Conservation (phyloP, 2,888 invertebrate species). For the Drosophila quinaria region DNA sequence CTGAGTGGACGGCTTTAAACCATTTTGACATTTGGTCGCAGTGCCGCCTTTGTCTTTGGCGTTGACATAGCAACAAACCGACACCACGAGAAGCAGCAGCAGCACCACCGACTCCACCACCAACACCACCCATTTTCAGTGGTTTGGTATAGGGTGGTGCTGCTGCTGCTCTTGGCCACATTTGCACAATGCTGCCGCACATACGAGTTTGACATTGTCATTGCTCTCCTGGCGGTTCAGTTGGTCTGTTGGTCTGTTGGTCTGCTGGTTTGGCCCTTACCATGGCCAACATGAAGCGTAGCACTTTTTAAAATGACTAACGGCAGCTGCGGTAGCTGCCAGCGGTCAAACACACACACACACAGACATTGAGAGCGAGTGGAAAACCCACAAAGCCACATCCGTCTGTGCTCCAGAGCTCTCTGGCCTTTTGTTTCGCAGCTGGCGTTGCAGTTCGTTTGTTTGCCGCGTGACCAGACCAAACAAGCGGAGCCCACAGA, state of each 20-base stretch:
- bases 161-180: conserved; percentile 28
- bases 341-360: conserved; percentile 57
- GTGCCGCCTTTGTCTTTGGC: conserved; percentile 78
- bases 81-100: conserved; percentile 14
- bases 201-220: conserved; percentile 67
- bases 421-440: conserved; percentile 67
- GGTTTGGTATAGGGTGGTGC: conserved; percentile 22
- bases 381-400: conserved; percentile 77
- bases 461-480: conserved; percentile 72
- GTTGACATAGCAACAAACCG: conserved; percentile 61
- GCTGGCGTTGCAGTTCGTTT: conserved; percentile 62
- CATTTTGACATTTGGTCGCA: conserved; percentile 75
- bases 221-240: neutral
- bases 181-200: conserved; percentile 67
- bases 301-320: conserved; percentile 72
- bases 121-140: conserved; percentile 25
- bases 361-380: neutral
- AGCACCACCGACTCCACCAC: conserved; percentile 6
- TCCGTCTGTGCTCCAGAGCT: conserved; percentile 65
- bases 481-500: conserved; percentile 59
- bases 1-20: conserved; percentile 51
- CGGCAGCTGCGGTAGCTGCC: conserved; percentile 61
- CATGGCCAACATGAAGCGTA: conserved; percentile 53
- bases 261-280: conserved; percentile 17
- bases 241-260: neutral